Conservation (phyloP, 53 echinoderm and acorn worm species). For the Arbacia lixula region DNA sequence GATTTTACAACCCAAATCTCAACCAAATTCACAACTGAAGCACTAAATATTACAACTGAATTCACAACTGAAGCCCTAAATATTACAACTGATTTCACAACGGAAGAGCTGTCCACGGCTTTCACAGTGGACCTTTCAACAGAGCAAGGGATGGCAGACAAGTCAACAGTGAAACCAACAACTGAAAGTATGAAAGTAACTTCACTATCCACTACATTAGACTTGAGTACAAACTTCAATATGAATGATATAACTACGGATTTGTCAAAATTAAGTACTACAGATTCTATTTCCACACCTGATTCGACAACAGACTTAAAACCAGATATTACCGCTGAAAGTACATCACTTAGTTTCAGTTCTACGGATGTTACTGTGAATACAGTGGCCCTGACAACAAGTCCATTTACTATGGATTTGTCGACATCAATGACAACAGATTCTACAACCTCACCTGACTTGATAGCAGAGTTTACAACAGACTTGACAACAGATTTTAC, state of each 20-base stretch:
- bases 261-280: neutral
- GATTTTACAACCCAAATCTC: neutral
- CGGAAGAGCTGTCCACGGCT: neutral
- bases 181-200: no score
- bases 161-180: neutral
- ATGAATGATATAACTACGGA: neutral
- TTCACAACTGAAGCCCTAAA: neutral
- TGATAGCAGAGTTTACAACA: neutral
- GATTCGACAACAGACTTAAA: neutral
- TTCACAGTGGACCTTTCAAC: neutral
- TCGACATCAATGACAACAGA: neutral
- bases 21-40: neutral
- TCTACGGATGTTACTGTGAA: neutral
- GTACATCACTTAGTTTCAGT: neutral
- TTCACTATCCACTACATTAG: neutral
- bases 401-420: neutral
- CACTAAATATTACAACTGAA: neutral
- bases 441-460: no score
- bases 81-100: neutral
- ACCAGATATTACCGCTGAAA: neutral
- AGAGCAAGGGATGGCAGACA: no score
- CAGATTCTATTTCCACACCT: neutral
- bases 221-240: neutral
- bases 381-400: neutral
- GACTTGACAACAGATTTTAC: constrained; percentile 4